Evolutionary conservation across 2,113 vertebrate genomes (phyloP).

Genomic region (Oostethus manadensis): DNA sequence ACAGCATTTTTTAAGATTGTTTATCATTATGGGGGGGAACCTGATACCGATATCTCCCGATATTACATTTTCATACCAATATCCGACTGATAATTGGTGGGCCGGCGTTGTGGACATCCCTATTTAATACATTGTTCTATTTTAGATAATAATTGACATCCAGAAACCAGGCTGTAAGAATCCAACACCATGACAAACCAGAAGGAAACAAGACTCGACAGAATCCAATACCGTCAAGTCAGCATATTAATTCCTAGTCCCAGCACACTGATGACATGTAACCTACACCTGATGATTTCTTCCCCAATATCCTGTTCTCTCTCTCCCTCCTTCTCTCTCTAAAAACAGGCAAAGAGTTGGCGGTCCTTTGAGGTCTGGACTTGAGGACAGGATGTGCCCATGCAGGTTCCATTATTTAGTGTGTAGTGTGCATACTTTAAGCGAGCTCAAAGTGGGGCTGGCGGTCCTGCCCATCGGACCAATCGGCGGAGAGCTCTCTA

Average conservation of each 20-base stretch:
- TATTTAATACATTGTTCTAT: no score
- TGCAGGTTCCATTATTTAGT: constrained; percentile 55
- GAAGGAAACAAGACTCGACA: constrained; percentile 24
- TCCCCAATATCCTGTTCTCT: constrained; percentile 14
- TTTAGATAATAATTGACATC: no score
- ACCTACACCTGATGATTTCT: constrained; percentile 32
- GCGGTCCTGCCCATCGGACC: constrained; percentile 30
- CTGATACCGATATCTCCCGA: no score
- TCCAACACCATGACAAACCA: neutral
- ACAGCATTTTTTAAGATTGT: no score
- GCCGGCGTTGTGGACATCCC: no score
- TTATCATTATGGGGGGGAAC: no score
- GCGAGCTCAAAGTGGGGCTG: constrained; percentile 37
- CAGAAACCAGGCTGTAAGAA: no score
- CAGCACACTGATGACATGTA: constrained; percentile 39
- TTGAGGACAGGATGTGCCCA: constrained; percentile 54
- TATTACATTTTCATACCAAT: no score
- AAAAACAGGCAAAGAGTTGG: neutral
- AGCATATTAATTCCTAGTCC: constrained; percentile 31
- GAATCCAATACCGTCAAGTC: constrained; percentile 17
- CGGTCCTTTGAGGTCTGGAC: constrained; percentile 47
- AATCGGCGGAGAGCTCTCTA: constrained; percentile 38
- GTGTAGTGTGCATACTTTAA: constrained; percentile 41
- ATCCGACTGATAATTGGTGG: no score
- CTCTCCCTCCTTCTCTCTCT: neutral